Evolutionary conservation across 2,888 invertebrate genomes (phyloP).

Genomic region (Aproaerema taeniolella): DNA sequence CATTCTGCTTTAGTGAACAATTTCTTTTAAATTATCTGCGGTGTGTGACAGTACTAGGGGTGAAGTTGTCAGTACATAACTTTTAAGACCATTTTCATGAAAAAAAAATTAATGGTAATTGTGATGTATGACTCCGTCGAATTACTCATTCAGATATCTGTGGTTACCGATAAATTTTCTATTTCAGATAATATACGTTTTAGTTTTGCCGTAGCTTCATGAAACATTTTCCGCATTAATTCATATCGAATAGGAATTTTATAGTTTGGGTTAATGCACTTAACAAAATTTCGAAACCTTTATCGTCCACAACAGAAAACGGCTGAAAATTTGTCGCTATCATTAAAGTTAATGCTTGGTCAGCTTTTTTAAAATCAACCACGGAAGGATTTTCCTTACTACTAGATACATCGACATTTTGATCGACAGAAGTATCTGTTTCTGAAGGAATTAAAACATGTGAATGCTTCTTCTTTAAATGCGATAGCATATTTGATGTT

Average conservation of each 20-base stretch:
- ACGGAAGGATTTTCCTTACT: background rate
- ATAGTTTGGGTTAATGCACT: constrained; percentile 15
- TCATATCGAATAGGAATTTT: constrained; percentile 18
- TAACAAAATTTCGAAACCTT: constrained; percentile 17
- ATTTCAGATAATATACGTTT: constrained; percentile 9
- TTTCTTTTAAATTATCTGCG: constrained; percentile 12
- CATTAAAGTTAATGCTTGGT: constrained; percentile 15
- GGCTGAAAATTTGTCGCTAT: constrained; percentile 19
- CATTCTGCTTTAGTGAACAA: constrained; percentile 8
- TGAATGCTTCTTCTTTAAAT: constrained; percentile 17
- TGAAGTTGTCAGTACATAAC: constrained; percentile 10
- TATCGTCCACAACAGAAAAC: constrained; percentile 18
- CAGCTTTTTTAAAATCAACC: constrained; percentile 4
- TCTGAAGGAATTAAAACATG: constrained; percentile 5
- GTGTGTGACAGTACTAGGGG: constrained; percentile 12
- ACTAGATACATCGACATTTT: background rate
- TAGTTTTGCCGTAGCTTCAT: constrained; percentile 13
- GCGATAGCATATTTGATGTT: constrained; percentile 18
- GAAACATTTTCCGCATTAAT: constrained; percentile 17
- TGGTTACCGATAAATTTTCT: too few relatives aligned
- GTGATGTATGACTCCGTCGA: constrained; percentile 16
- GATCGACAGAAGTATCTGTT: constrained; percentile 1
- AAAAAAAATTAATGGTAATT: constrained; percentile 14
- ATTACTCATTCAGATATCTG: constrained; percentile 18
- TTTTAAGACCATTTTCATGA: background rate